Evolutionary conservation across 2,888 invertebrate species (phyloP).

Genomic region (Heliconius sara): DNA sequence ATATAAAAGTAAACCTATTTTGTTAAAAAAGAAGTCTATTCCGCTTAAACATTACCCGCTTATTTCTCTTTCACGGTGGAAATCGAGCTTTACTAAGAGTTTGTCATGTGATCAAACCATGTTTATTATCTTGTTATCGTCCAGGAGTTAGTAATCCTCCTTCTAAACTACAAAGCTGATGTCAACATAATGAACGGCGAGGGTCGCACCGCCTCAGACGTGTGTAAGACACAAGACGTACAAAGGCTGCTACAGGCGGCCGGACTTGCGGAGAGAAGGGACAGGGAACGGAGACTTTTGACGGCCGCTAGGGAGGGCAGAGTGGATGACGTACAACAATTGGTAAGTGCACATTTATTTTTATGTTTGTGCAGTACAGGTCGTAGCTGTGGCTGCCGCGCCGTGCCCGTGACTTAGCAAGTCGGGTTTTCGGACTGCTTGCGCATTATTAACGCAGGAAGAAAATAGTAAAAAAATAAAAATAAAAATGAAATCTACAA

Average conservation of each 20-base stretch:
- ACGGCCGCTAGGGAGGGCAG: conserved; percentile 86
- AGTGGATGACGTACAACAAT: conserved; percentile 79
- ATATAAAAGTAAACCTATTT: too few relatives aligned
- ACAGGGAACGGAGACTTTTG: conserved; percentile 81
- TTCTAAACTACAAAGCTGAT: conserved; percentile 85
- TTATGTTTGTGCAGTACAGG: not conserved
- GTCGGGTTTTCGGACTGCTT: too few relatives aligned
- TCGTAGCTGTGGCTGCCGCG: too few relatives aligned
- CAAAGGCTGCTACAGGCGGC: conserved; percentile 85
- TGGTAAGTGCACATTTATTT: conserved; percentile 69
- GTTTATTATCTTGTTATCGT: conserved; percentile 27
- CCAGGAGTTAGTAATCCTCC: conserved; percentile 85
- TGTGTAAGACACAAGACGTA: conserved; percentile 83
- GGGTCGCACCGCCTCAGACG: conserved; percentile 84
- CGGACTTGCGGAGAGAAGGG: conserved; percentile 82
- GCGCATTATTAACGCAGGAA: too few relatives aligned
- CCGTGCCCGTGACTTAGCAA: too few relatives aligned
- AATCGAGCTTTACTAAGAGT: too few relatives aligned
- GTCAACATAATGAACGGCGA: conserved; percentile 86
- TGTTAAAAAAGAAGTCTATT: too few relatives aligned
- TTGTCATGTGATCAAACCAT: too few relatives aligned
- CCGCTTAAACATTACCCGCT: too few relatives aligned
- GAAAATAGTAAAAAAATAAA: too few relatives aligned
- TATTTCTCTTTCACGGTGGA: too few relatives aligned
- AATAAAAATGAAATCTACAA: too few relatives aligned